Evolutionary conservation across 2,797 vertebrate genomes (phyloP).

Genomic region (Gallinago stenura): DNA sequence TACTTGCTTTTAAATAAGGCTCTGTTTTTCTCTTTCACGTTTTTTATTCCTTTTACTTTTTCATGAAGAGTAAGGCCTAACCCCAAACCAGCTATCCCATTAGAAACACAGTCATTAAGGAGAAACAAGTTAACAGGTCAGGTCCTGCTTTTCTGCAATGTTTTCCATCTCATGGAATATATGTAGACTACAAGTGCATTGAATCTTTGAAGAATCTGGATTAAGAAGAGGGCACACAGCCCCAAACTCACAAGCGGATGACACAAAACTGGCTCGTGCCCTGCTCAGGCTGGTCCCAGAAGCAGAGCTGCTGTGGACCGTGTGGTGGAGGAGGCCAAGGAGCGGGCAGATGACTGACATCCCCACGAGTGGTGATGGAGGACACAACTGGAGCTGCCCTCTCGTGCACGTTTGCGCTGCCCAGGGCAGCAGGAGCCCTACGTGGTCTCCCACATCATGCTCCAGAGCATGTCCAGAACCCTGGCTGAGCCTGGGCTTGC

Average conservation of each 20-base stretch:
- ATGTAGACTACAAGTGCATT: accelerated
- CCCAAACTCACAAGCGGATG: accelerated
- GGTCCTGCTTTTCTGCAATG: neutral
- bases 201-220: neutral
- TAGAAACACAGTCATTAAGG: neutral
- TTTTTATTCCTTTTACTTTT: too few species aligned
- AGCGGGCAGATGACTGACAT: neutral
- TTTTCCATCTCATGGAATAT: neutral
- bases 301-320: neutral
- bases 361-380: neutral
- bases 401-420: accelerated
- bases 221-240: accelerated
- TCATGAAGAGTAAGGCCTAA: neutral
- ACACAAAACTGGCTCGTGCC: neutral
- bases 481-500: neutral
- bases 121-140: neutral
- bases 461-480: neutral
- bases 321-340: neutral
- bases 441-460: accelerated
- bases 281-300: neutral
- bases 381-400: neutral
- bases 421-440: neutral
- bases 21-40: neutral
- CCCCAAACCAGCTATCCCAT: neutral
- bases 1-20: neutral